Conservation (phyloP, 2,888 invertebrate genomes). For the Erpobdella octoculata region DNA sequence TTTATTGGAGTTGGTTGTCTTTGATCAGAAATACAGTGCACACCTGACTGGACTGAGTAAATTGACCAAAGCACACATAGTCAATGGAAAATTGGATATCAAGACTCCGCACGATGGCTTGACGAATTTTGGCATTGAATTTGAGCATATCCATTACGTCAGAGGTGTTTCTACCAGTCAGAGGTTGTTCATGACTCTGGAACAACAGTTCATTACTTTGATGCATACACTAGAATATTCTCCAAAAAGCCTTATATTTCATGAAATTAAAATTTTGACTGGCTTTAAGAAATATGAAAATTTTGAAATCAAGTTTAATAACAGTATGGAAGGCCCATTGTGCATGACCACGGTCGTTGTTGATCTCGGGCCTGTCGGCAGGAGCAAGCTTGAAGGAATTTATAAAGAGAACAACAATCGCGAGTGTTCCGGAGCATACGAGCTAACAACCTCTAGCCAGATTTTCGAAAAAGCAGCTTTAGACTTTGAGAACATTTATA, state of each 20-base stretch:
- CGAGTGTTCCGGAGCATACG: slow-evolving; percentile 35
- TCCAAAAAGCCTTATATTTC: background rate
- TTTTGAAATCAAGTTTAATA: slow-evolving; percentile 30
- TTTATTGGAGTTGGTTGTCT: background rate
- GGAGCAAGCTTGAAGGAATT: slow-evolving; percentile 36
- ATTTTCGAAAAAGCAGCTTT: slow-evolving; percentile 14
- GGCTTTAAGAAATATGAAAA: slow-evolving; percentile 30
- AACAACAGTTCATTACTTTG: slow-evolving; percentile 13
- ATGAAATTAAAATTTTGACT: slow-evolving; percentile 27
- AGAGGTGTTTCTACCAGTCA: background rate
- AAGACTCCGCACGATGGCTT: background rate
- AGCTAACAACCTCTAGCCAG: slow-evolving; percentile 37
- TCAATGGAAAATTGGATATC: background rate
- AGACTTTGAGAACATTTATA: slow-evolving; percentile 19
- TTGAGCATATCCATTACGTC: background rate
- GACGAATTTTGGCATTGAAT: background rate
- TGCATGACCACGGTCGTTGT: slow-evolving; percentile 26
- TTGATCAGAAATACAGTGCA: background rate
- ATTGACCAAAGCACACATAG: too few species aligned
- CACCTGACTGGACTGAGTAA: background rate
- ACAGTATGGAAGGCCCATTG: slow-evolving; percentile 9
- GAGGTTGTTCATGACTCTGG: background rate
- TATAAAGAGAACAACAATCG: slow-evolving; percentile 25
- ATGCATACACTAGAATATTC: slow-evolving; percentile 29
- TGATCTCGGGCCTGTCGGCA: slow-evolving; percentile 30